These are phyloP conservation scores for Lontra canadensis DNA, from an alignment of 2,113 vertebrate species.

Conservation along the genomic window DNA sequence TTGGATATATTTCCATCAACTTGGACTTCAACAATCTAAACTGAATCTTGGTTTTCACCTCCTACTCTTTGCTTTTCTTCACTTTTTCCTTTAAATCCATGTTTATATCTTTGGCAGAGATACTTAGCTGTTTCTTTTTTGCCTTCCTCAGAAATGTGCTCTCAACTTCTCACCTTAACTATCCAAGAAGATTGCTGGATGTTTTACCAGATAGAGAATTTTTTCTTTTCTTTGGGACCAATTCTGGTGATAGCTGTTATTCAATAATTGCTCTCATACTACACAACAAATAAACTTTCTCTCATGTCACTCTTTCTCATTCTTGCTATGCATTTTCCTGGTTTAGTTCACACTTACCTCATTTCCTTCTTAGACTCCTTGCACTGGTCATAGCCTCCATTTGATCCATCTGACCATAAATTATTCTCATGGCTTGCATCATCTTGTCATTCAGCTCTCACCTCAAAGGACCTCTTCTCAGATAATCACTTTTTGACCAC, in stretches of 20 bases:
- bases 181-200: background rate
- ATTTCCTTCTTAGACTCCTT: background rate
- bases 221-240: background rate
- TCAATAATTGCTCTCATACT: background rate
- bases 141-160: background rate
- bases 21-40: background rate
- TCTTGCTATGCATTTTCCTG: background rate
- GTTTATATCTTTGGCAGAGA: background rate
- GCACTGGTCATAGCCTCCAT: background rate
- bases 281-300: background rate
- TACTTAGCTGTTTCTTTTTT: background rate
- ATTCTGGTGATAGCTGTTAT: background rate
- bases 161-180: background rate
- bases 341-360: background rate
- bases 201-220: background rate
- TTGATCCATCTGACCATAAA: background rate
- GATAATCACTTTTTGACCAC: background rate
- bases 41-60: accelerated
- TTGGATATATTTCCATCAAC: background rate
- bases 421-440: background rate
- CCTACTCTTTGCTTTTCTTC: background rate
- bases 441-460: background rate
- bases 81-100: background rate
- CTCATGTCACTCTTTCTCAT: background rate
- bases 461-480: background rate